Percentiles rank a stretch among this genome's conserved stretches.
These are phyloP conservation scores for Platycnemis pennipes DNA, from an alignment of 2,888 invertebrate genomes.

Conservation along the genomic window DNA sequence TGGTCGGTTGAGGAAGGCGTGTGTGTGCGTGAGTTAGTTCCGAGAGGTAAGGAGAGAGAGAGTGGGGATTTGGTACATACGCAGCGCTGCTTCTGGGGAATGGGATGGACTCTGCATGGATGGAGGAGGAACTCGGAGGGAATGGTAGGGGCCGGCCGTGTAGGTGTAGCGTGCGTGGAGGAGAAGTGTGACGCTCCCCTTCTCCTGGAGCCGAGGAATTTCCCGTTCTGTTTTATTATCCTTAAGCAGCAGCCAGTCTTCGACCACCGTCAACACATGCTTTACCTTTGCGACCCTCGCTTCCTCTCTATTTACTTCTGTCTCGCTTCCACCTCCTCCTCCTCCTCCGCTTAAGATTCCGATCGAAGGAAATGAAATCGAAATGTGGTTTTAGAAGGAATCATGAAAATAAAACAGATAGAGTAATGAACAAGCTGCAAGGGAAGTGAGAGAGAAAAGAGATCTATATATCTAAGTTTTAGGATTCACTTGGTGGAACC, in stretches of 20 bases:
- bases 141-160: not conserved
- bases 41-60: not conserved
- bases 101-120: not conserved
- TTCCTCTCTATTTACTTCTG: not conserved
- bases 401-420: too few species aligned
- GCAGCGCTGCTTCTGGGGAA: too few species aligned
- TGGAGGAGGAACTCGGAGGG: not conserved
- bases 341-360: not conserved
- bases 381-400: too few species aligned
- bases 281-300: not conserved
- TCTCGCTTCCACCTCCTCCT: not conserved
- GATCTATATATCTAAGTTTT: too few species aligned
- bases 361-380: too few species aligned
- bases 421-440: too few species aligned
- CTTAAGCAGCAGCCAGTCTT: conserved; percentile 18
- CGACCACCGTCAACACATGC: not conserved
- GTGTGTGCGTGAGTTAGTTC: not conserved
- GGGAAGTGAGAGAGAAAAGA: too few species aligned
- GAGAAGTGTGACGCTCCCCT: not conserved
- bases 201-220: not conserved
- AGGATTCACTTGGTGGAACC: too few species aligned
- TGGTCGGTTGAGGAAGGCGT: not conserved
- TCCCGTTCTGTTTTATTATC: conserved; percentile 60
- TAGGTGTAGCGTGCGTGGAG: not conserved
- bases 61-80: not conserved